phyloP scores from a whole-genome alignment of 2,888 invertebrate genomes.

The Meteorus cinctellus region DNA sequence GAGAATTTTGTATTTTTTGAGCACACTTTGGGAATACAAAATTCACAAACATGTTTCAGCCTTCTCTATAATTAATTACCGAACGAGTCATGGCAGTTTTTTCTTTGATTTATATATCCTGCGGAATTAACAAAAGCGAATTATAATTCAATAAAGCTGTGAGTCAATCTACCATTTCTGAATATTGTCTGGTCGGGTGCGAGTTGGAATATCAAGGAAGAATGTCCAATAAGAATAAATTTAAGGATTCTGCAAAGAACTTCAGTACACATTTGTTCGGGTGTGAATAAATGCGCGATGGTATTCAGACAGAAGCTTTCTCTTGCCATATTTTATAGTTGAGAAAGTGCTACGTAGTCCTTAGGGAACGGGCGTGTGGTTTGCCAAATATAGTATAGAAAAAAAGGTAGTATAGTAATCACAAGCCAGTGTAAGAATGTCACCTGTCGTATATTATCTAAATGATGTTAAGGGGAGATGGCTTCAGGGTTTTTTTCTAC shows the following conservation, averaged over 20 bases:
- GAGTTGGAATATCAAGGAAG: no score
- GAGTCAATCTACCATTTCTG: no score
- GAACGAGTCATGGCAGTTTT: no score
- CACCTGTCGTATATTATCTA: conserved; percentile 66
- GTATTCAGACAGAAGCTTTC: conserved; percentile 47
- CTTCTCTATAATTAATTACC: no score
- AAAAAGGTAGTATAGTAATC: conserved; percentile 52
- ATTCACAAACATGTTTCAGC: not conserved
- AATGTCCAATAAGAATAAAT: no score
- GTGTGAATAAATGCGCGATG: not conserved
- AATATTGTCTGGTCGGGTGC: no score
- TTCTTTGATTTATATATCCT: no score
- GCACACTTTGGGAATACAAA: no score
- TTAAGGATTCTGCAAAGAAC: no score
- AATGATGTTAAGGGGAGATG: conserved; percentile 67
- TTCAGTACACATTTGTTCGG: no score
- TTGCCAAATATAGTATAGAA: conserved; percentile 28
- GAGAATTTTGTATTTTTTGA: not conserved
- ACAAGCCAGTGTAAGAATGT: conserved; percentile 51
- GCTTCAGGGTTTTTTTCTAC: conserved; percentile 22
- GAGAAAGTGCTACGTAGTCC: conserved; percentile 52
- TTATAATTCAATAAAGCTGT: no score
- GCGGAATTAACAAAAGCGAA: no score
- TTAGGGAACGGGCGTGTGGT: conserved; percentile 12
- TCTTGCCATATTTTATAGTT: conserved; percentile 58